Evolutionary conservation across 1,140 invertebrate species (phyloP), one percentile per base, ranked within the genome.

Genomic region (Drosophila leontia): DNA sequence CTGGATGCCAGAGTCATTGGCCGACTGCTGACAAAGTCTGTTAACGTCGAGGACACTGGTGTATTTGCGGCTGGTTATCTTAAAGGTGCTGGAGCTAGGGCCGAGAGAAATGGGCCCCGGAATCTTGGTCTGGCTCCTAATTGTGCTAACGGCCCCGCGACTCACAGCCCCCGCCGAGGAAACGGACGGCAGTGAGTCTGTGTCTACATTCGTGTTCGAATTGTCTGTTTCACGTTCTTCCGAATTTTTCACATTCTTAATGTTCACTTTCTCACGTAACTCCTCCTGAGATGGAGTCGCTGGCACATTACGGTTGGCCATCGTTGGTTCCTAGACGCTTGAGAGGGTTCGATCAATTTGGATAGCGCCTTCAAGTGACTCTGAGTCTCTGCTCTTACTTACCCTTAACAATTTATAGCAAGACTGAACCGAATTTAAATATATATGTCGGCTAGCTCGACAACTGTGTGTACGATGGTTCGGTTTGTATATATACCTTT

Each of bases 391-490:
- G 41, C 37, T 48, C 32, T 11, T 55, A 76, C 82, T 82, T 79
- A 85, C 82, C 75, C 75, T 64, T 59, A 44, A 78, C 69, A 78
- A 82, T 86, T 70, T 75, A 50, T 45, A 48, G 74, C 82, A 81
- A 78, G 53, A 78, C 82, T 78, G 75, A 62, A 62, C 65, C 53
- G 42, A 81, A 82, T 78, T 85, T 75, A 45, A 67, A 44, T 32
- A 17, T 51, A 59, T 61, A 41, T 53, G 26, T 7, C 68, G 23
- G 34, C 51, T 51, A 59, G 37, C 58, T 64, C 57, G 62, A 79
- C 55, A 68, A 41, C 19, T 55, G 23, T 76, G 61, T 75, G 29
- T 55, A 17, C 2, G 32, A 15, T 42, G 26, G 59, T 67, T 77
- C 41, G 48, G 37, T 41, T 60, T 23, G 23, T 59, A 39, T 60